phyloP scores from a whole-genome alignment of 2,888 invertebrate species.

The Acronicta leporina region DNA sequence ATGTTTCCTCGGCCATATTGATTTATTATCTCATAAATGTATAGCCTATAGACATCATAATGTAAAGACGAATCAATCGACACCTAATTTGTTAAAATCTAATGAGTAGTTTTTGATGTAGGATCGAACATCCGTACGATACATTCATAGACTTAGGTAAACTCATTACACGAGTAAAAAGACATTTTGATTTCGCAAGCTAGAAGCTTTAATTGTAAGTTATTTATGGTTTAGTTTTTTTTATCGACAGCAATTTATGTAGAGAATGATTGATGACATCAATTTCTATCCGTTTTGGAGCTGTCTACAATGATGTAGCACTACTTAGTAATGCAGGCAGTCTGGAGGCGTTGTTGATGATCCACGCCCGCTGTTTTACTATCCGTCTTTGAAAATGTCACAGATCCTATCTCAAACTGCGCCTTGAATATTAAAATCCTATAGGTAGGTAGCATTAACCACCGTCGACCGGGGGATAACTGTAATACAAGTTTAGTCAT shows the following conservation, averaged over 20 bases:
- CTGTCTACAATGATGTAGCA: conserved; percentile 40
- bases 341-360: conserved; percentile 57
- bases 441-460: conserved; percentile 68
- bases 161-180: too few species aligned
- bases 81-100: too few species aligned
- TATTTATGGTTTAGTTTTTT: conserved; percentile 10
- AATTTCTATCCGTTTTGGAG: conserved; percentile 32
- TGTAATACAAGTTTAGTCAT: conserved; percentile 77
- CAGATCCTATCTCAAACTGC: conserved; percentile 67
- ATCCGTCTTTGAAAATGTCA: conserved; percentile 60
- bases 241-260: conserved; percentile 1
- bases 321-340: conserved; percentile 25
- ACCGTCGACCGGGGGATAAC: conserved; percentile 72
- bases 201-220: neutral
- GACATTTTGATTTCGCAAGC: neutral
- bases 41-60: too few species aligned
- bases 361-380: conserved; percentile 40
- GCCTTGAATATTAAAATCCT: conserved; percentile 73
- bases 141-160: too few species aligned
- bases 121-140: too few species aligned
- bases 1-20: too few species aligned
- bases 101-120: too few species aligned
- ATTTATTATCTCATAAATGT: too few species aligned
- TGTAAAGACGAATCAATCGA: too few species aligned
- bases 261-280: conserved; percentile 29